A percentile compares a stretch with the other conserved stretches of the same genome.
These are phyloP conservation scores for Dinoponera quadriceps DNA, from an alignment of 1,140 invertebrate species.

Conservation along the genomic window DNA sequence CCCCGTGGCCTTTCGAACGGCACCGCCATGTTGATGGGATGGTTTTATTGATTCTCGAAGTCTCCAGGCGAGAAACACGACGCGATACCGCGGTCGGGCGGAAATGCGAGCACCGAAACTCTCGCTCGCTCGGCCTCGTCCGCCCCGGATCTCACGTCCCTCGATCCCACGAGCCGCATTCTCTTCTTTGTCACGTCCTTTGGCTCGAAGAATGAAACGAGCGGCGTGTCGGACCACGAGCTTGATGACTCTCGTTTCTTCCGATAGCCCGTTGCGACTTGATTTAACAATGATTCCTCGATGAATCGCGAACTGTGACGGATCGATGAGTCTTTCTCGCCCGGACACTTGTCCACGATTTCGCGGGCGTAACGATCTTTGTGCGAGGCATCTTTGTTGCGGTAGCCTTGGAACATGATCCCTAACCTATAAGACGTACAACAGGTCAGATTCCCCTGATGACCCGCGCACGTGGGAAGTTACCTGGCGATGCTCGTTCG, in stretches of 20 bases:
- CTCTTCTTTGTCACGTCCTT: not conserved
- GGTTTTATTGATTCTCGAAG: conserved; percentile 84
- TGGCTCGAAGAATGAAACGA: no score
- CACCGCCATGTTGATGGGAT: conserved; percentile 81
- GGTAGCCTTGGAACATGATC: not conserved
- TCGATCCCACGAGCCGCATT: not conserved
- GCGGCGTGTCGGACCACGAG: not conserved
- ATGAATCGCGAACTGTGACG: not conserved
- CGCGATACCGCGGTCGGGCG: not conserved
- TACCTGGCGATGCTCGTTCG: not conserved
- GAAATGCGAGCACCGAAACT: conserved; percentile 2
- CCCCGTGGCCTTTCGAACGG: conserved; percentile 73
- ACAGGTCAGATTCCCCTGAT: not conserved
- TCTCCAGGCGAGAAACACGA: conserved; percentile 75
- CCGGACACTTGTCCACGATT: not conserved
- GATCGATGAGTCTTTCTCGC: not conserved
- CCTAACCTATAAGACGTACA: conserved; percentile 32
- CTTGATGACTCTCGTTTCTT: conserved; percentile 20
- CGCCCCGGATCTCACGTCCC: not conserved
- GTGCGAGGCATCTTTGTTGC: not conserved
- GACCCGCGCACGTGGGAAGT: conserved; percentile 19
- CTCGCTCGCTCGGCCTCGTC: not conserved
- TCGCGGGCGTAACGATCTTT: not conserved
- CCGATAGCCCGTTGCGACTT: not conserved
- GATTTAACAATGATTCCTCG: not conserved